Base-by-base conservation (phyloP, 30 jellyfish, hydroid and myxozoan genomes). In the Aurelia aurita complex sp. Pacific region DNA sequence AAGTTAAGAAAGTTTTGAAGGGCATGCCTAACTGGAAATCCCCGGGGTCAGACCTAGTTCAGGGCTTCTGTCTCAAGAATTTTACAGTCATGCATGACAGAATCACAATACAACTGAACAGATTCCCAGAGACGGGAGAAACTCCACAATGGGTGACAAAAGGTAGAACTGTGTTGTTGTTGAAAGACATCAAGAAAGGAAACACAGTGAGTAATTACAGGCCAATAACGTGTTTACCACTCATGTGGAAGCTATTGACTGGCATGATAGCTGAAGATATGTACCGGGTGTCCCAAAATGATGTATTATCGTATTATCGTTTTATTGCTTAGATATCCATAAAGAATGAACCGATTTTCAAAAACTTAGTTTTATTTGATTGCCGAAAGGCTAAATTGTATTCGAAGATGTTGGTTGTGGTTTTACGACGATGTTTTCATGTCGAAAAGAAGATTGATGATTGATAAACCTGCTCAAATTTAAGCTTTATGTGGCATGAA, bases 1-100 rank as follows among this genome's bases (percentile, higher is more conserved):
- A 23, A 23, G 29, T 23, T 23, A 23, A 23, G 29, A 23, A 23
- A 23, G 29, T 23, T 23, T 23, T 23, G 29, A 23, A 73, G 82
- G 53, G 53, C 16, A 69, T 69, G 62, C 68, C 82, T 38, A 69
- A 69, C 50, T 38, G 50, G 50, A 38, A 38, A 38, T 38, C 50
- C 50, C 50, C 75, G n/a, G 84, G 84, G 51, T 7, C 50, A 74
- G 84, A 57, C 19, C 73, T 71, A 17, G 84, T 74, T 70, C 84
- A 74, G 74, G 84, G 84, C 50, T 74, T 36, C 43, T 74, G 84
- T 74, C 17, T 74, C 5, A 74, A 74, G 53, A 74, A 40, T 73
- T 70, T 74, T 71, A 74, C 84, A 71, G 29, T 7, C 54, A 23
- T 23, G 29, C 29, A 23, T 23, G 29, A 23, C 29, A 23, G 29